phyloP scores from a whole-genome alignment of 1,140 invertebrate species.

The Bradysia coprophila region DNA sequence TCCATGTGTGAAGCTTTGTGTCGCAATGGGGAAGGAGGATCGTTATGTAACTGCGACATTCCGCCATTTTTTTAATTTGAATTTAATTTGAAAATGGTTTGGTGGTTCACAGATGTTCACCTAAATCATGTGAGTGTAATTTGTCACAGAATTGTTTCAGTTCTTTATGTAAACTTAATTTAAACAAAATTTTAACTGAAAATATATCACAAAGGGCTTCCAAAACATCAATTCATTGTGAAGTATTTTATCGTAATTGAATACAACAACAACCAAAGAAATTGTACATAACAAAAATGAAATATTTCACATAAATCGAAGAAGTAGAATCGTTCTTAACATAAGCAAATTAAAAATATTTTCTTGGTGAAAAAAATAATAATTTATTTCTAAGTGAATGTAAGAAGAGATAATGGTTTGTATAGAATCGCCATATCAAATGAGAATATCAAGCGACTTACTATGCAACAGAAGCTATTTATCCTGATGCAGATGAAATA shows the following conservation, averaged over 20 bases:
- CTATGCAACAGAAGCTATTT: not conserved
- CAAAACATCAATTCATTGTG: not conserved
- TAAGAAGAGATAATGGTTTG: not conserved
- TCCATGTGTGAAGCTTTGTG: constrained; percentile 27
- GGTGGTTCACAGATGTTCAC: no score
- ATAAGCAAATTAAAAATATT: not conserved
- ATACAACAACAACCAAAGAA: no score
- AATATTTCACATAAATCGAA: no score
- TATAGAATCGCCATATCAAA: not conserved
- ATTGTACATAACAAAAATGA: no score
- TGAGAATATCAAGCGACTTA: not conserved
- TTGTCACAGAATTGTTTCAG: not conserved
- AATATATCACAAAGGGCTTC: not conserved
- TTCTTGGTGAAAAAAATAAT: not conserved
- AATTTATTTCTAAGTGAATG: not conserved
- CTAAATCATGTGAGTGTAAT: not conserved
- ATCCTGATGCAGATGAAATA: not conserved
- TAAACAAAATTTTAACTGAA: not conserved
- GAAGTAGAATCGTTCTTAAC: not conserved
- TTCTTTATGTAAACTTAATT: not conserved
- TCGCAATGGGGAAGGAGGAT: constrained; percentile 28
- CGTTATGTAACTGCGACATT: constrained; percentile 32
- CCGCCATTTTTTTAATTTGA: constrained; percentile 23
- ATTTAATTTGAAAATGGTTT: no score
- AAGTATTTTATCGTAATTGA: not conserved